Conservation (phyloP, 2,113 vertebrate species). For the Tor tambroides region DNA sequence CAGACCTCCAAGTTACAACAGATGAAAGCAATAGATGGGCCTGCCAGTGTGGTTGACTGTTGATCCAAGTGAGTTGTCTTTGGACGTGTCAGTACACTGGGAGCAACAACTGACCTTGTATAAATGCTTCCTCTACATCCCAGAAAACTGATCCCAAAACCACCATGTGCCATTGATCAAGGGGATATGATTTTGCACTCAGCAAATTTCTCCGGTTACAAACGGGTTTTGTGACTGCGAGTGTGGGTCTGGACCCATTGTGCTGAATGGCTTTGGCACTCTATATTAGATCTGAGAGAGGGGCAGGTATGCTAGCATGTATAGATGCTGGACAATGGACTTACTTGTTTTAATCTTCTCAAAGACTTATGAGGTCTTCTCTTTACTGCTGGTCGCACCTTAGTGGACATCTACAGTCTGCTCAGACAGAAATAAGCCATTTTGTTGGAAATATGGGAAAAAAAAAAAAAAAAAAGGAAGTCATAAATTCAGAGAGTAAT, state of each 20-base stretch:
- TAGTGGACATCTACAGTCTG: constrained; percentile 17
- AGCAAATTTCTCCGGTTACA: constrained; percentile 33
- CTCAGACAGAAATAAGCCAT: constrained; percentile 50
- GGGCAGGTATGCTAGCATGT: constrained; percentile 22
- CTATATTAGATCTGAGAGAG: constrained; percentile 49
- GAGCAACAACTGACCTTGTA: neutral
- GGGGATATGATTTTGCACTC: constrained; percentile 45
- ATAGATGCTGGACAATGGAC: constrained; percentile 60
- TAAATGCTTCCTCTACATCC: constrained; percentile 41
- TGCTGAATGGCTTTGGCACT: constrained; percentile 42
- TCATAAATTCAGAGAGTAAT: constrained; percentile 34
- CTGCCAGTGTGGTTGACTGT: neutral
- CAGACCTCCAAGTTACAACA: neutral
- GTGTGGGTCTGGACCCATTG: constrained; percentile 36
- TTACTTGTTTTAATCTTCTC: constrained; percentile 59
- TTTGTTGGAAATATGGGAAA: constrained; percentile 25
- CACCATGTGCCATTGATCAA: constrained; percentile 35
- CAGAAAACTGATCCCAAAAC: constrained; percentile 24
- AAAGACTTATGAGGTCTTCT: constrained; percentile 55
- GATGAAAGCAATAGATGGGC: neutral
- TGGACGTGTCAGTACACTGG: constrained; percentile 1
- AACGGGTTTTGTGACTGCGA: neutral
- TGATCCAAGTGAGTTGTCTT: constrained; percentile 4
- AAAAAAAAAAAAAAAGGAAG: neutral
- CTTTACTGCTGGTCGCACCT: constrained; percentile 42